Evolutionary conservation across 2,113 vertebrate species (phyloP).

Genomic region (Lota lota): DNA sequence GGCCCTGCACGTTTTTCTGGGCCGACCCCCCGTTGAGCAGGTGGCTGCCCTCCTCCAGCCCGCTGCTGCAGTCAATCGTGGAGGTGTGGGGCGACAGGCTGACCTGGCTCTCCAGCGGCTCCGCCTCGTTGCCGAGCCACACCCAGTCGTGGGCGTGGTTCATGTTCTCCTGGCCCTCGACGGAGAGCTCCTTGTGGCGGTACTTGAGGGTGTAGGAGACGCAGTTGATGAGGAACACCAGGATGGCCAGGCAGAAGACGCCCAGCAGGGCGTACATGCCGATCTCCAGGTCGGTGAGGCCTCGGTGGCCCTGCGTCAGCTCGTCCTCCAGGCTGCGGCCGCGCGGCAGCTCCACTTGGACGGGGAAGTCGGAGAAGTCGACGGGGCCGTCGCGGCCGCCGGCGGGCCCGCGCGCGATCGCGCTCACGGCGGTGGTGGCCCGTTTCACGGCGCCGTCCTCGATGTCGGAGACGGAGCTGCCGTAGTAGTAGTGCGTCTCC

Average conservation of each 20-base stretch:
- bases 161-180: slow-evolving; percentile 83
- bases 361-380: slow-evolving; percentile 89
- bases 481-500: slow-evolving; percentile 71
- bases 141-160: slow-evolving; percentile 97
- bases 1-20: slow-evolving; percentile 76
- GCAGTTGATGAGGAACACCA: slow-evolving; percentile 96
- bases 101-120: slow-evolving; percentile 80
- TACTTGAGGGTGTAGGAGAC: slow-evolving; percentile 91
- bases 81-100: slow-evolving; percentile 79
- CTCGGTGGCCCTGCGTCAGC: slow-evolving; percentile 73
- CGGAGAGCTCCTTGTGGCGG: slow-evolving; percentile 89
- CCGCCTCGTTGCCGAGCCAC: slow-evolving; percentile 91
- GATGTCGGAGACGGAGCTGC: slow-evolving; percentile 75
- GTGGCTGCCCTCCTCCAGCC: slow-evolving; percentile 76
- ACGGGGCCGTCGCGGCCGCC: slow-evolving; percentile 80
- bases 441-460: slow-evolving; percentile 76
- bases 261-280: slow-evolving; percentile 97
- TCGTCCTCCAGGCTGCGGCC: slow-evolving; percentile 72
- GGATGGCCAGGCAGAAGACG: slow-evolving; percentile 94
- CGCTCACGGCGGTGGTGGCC: slow-evolving; percentile 74
- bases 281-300: slow-evolving; percentile 91
- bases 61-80: slow-evolving; percentile 79
- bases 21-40: slow-evolving; percentile 78
- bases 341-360: slow-evolving; percentile 82
- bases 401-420: slow-evolving; percentile 68